These are phyloP conservation scores for Orcinus orca DNA, from an alignment of 2,113 vertebrate species.

Conservation along the genomic window DNA sequence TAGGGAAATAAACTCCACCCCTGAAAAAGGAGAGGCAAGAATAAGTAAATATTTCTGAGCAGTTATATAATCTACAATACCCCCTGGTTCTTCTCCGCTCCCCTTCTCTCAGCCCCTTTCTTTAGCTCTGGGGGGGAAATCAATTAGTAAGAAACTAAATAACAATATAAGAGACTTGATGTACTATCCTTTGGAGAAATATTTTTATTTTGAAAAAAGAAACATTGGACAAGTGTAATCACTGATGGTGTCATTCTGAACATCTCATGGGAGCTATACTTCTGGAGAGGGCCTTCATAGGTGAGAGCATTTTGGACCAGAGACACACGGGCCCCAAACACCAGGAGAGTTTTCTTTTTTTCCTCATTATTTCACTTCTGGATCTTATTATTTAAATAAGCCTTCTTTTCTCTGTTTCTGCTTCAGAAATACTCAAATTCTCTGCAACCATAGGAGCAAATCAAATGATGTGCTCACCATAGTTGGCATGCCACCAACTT, in stretches of 20 bases:
- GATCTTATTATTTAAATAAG: slow-evolving; percentile 7
- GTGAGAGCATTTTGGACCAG: neutral
- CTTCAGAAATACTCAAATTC: slow-evolving; percentile 39
- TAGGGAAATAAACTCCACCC: neutral
- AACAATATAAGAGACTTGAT: neutral
- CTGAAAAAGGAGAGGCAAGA: neutral
- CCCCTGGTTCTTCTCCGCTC: neutral
- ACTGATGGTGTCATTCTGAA: neutral
- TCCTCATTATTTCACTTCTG: neutral
- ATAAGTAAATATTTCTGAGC: slow-evolving; percentile 29
- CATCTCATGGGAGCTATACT: neutral
- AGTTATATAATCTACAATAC: neutral
- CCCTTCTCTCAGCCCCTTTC: neutral
- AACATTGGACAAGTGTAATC: neutral
- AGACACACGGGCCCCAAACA: neutral
- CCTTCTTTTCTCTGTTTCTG: slow-evolving; percentile 19
- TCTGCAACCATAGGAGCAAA: neutral
- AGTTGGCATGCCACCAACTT: slow-evolving; percentile 24
- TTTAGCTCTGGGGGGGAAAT: neutral
- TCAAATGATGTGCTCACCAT: neutral
- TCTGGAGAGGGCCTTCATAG: neutral
- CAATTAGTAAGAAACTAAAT: neutral
- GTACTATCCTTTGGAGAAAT: neutral
- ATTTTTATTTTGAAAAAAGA: neutral
- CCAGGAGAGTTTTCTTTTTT: neutral